Evolutionary conservation across 1,140 invertebrate species (phyloP), one percentile per base, ranked within the genome.

Genomic region (Zaprionus ghesquierei): DNA sequence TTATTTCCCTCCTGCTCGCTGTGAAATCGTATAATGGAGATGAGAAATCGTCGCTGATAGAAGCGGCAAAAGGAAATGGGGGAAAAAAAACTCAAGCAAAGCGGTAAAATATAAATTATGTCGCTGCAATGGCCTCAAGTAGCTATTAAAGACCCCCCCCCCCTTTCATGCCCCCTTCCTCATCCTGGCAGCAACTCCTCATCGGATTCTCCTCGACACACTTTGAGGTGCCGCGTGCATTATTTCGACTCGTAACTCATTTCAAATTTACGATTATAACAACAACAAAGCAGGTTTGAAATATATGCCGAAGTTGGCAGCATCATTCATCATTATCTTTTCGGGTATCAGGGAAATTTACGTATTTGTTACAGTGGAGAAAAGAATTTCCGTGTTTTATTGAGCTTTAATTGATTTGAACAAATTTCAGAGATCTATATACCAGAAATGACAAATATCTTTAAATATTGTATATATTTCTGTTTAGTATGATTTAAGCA

Each of bases 181-280:
- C 25, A 12, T 5, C 9, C 27, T n/a, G n/a, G n/a, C 27, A 29
- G 27, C 27, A 8, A 5, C 5, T 1, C 9, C 31, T 33, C 31
- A 3, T 13, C 18, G 2, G 2, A 29, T 15, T 65, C 20, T 27
- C 38, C 3, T 20, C 31, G n/a, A n/a, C n/a, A n/a, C n/a, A n/a
- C 35, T 38, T 5, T 65, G 63, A 81, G 77, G 78, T 85, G 78
- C 74, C 66, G 69, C 86, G 69, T 77, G 50, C 79, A 77, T 81
- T 69, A 77, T 68, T 65, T 85, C 75, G 81, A 76, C 75, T 87
- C 81, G 81, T 85, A 87, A 87, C 70, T 85, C 81, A 87, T 69
- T n/a, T 81, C 59, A 78, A 87, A 81, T 87, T 85, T 87, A 84
- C 81, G 81, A 86, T 80, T 81, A 58, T 68, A 66, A 53, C 75